Evolutionary conservation across 2,888 invertebrate genomes (phyloP).

Genomic region (Watsonalla binaria): DNA sequence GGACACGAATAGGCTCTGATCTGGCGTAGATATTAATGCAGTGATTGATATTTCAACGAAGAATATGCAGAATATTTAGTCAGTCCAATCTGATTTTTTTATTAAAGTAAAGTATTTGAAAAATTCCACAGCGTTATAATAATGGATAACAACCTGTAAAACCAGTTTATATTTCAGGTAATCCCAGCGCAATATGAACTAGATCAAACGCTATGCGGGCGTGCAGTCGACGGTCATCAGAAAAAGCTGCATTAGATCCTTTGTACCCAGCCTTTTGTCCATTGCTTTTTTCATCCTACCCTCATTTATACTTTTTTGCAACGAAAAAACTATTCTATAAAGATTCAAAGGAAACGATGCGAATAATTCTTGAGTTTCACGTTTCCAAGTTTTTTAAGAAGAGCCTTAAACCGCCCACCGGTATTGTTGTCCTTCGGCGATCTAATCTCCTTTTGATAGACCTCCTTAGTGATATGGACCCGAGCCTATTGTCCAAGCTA

Average conservation of each 20-base stretch:
- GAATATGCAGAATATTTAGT: too few relatives aligned
- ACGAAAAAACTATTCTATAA: slow-evolving; percentile 71
- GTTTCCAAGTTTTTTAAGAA: slow-evolving; percentile 63
- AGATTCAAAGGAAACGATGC: slow-evolving; percentile 75
- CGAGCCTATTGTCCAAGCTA: slow-evolving; percentile 59
- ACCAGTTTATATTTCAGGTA: slow-evolving; percentile 25
- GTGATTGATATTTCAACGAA: too few relatives aligned
- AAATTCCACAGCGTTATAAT: too few relatives aligned
- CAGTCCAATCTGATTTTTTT: too few relatives aligned
- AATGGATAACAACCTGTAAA: not conserved
- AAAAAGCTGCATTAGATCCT: slow-evolving; percentile 62
- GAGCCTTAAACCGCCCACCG: slow-evolving; percentile 61
- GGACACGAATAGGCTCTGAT: too few relatives aligned
- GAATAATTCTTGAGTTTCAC: slow-evolving; percentile 76
- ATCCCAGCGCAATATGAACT: slow-evolving; percentile 29
- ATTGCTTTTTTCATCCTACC: slow-evolving; percentile 58
- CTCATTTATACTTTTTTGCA: slow-evolving; percentile 72
- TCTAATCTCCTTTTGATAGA: slow-evolving; percentile 77
- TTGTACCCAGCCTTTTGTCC: slow-evolving; percentile 70
- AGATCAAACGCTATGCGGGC: slow-evolving; percentile 36
- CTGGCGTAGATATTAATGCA: too few relatives aligned
- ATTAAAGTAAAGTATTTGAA: too few relatives aligned
- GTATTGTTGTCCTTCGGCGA: slow-evolving; percentile 67
- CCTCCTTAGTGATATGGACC: slow-evolving; percentile 63
- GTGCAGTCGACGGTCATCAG: slow-evolving; percentile 38